A percentile compares a stretch with the other conserved stretches of the same genome.
These are phyloP conservation scores for Sycophila texana DNA, from an alignment of 2,888 invertebrate species.

Conservation along the genomic window DNA sequence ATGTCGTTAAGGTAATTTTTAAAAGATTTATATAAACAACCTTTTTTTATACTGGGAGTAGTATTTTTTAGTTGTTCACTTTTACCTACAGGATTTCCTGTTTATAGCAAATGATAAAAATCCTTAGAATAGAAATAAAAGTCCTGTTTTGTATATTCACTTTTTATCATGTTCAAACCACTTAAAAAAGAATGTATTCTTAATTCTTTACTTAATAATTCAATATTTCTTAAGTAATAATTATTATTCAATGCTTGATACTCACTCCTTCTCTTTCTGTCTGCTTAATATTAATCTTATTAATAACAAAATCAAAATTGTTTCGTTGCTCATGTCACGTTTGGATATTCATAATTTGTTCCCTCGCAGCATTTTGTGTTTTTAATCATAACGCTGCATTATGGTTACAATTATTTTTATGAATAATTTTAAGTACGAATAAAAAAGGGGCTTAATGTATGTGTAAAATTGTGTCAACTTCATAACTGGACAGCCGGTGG, in stretches of 20 bases:
- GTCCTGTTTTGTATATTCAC: constrained; percentile 28
- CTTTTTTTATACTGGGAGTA: constrained; percentile 40
- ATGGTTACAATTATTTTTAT: not conserved
- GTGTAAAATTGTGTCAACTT: constrained; percentile 27
- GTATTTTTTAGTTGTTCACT: constrained; percentile 38
- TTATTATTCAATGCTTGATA: constrained; percentile 70
- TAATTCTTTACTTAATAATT: constrained; percentile 52
- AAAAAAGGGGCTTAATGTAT: constrained; percentile 19
- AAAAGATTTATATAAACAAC: constrained; percentile 17
- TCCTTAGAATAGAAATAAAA: constrained; percentile 47
- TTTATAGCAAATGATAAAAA: constrained; percentile 22
- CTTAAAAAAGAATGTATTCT: constrained; percentile 49
- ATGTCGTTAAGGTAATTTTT: constrained; percentile 42
- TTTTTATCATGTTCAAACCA: constrained; percentile 39
- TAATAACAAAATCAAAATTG: constrained; percentile 60
- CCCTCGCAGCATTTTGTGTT: constrained; percentile 46
- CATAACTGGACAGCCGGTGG: not conserved
- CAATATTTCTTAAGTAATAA: constrained; percentile 52
- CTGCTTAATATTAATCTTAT: constrained; percentile 73
- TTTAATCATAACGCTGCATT: constrained; percentile 27
- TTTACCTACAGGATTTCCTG: constrained; percentile 27
- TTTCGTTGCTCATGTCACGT: constrained; percentile 50
- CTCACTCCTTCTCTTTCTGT: constrained; percentile 76
- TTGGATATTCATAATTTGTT: constrained; percentile 54
- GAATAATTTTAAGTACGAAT: not conserved